These are phyloP conservation scores for Eutolmus rufibarbis DNA, from an alignment of 2,888 invertebrate species.

Conservation along the genomic window DNA sequence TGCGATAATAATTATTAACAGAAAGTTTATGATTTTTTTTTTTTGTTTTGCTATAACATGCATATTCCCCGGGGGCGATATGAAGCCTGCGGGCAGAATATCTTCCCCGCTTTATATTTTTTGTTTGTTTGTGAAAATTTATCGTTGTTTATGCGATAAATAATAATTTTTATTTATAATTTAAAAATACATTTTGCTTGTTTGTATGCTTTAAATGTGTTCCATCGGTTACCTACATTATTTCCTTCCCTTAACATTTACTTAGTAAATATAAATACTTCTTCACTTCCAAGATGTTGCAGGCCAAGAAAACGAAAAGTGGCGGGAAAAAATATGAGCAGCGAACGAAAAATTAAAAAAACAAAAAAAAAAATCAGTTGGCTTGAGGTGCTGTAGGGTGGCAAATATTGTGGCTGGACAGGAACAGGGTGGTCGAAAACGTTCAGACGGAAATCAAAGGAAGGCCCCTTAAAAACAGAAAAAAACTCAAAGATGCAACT, in stretches of 20 bases:
- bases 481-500: not conserved
- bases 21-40: not conserved
- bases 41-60: not conserved
- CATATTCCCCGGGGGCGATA: not conserved
- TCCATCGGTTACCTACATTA: not conserved
- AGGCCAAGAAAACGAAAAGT: not conserved
- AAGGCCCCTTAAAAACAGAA: not conserved
- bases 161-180: not conserved
- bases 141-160: not conserved
- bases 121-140: not conserved
- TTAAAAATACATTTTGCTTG: not conserved
- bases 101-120: not conserved
- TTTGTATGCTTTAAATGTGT: not conserved
- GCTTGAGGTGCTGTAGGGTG: not conserved
- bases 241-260: not conserved
- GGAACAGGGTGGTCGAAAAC: not conserved
- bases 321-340: not conserved
- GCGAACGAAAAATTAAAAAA: not conserved
- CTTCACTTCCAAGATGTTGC: not conserved
- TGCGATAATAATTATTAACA: not conserved
- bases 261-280: not conserved
- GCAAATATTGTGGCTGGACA: not conserved
- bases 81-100: not conserved
- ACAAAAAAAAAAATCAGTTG: not conserved
- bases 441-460: not conserved